Percentiles rank a stretch among this genome's conserved stretches.
phyloP scores from a whole-genome alignment of 2,888 invertebrate genomes.

The Athetis lepigone region DNA sequence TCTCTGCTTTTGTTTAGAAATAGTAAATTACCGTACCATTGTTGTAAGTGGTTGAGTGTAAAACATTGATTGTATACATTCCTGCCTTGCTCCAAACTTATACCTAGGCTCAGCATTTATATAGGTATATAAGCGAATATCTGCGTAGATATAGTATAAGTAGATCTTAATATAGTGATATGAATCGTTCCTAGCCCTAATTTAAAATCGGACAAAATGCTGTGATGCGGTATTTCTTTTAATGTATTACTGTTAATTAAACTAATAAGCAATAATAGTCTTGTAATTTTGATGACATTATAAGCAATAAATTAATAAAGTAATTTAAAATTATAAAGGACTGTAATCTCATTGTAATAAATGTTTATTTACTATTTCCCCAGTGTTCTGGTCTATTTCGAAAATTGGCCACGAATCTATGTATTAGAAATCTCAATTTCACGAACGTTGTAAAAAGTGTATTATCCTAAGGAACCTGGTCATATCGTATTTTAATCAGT shows the following conservation, averaged over 20 bases:
- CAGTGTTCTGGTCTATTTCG: constrained; percentile 33
- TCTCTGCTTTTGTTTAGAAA: constrained; percentile 32
- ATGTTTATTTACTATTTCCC: constrained; percentile 42
- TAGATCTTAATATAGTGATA: constrained; percentile 61
- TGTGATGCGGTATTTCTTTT: constrained; percentile 70
- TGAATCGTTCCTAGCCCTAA: constrained; percentile 75
- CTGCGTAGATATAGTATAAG: constrained; percentile 38
- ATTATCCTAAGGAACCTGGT: constrained; percentile 54
- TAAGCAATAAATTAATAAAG: constrained; percentile 59
- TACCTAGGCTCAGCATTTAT: constrained; percentile 59
- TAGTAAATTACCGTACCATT: constrained; percentile 13
- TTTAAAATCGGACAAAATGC: constrained; percentile 68
- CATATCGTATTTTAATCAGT: constrained; percentile 58
- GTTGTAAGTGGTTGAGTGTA: constrained; percentile 16
- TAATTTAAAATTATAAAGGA: constrained; percentile 45
- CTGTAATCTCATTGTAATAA: constrained; percentile 52
- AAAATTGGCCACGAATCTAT: constrained; percentile 34
- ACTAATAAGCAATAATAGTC: constrained; percentile 54
- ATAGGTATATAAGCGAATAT: constrained; percentile 31
- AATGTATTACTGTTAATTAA: constrained; percentile 56
- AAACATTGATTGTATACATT: constrained; percentile 36
- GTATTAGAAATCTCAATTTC: constrained; percentile 40
- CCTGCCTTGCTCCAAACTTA: constrained; percentile 48
- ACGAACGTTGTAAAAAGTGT: constrained; percentile 28
- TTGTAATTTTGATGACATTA: constrained; percentile 45